phyloP scores from a whole-genome alignment of 2,113 vertebrate species.

The Brachypteracias leptosomus region DNA sequence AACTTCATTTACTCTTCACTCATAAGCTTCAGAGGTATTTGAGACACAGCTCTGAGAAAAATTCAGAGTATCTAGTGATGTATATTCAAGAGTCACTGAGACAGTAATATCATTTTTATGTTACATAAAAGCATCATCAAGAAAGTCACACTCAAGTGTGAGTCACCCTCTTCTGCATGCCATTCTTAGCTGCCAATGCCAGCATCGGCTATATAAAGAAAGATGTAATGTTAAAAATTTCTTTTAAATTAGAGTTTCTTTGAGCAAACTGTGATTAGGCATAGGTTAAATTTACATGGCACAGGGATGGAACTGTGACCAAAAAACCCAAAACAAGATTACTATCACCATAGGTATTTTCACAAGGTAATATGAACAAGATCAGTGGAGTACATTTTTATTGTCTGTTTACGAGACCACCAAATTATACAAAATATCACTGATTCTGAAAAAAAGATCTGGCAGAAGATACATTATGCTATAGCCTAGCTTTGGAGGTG shows the following conservation, averaged over 20 bases:
- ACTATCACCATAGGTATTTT: neutral
- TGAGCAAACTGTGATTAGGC: neutral
- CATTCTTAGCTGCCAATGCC: neutral
- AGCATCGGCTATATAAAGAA: neutral
- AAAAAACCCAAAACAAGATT: neutral
- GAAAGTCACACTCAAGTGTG: neutral
- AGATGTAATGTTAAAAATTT: neutral
- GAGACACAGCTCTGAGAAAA: neutral
- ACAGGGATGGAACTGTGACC: neutral
- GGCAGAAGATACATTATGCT: neutral
- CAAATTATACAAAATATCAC: neutral
- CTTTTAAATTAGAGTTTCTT: neutral
- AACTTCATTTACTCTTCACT: slow-evolving; percentile 18
- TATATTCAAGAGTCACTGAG: neutral
- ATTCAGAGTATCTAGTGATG: neutral
- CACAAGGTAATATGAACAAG: neutral
- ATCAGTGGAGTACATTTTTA: neutral
- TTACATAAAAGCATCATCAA: neutral
- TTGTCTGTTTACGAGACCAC: neutral
- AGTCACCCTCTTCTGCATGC: neutral
- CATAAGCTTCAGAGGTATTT: neutral
- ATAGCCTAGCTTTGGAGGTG: neutral
- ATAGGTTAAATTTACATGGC: neutral
- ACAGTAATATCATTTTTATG: neutral
- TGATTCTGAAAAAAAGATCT: neutral